A percentile compares a stretch with the other conserved stretches of the same genome.
These are phyloP conservation scores for Argyresthia albistria DNA, from an alignment of 2,888 invertebrate species.

Conservation along the genomic window DNA sequence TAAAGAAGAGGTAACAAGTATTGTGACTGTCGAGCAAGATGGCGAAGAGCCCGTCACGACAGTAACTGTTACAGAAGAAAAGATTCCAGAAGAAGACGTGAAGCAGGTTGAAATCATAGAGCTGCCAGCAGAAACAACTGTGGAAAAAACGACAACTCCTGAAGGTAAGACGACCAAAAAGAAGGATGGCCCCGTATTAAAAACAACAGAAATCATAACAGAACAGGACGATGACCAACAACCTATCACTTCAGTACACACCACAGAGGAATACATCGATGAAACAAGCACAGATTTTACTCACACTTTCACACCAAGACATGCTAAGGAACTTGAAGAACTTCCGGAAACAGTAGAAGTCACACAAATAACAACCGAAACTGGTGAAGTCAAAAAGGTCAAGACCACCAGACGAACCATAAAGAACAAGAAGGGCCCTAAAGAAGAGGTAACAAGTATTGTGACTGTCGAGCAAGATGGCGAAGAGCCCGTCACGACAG, in stretches of 20 bases:
- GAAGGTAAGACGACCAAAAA: slow-evolving; percentile 25
- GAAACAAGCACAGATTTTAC: slow-evolving; percentile 9
- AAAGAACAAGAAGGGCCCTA: slow-evolving; percentile 22
- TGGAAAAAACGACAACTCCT: slow-evolving; percentile 15
- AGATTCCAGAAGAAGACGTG: slow-evolving; percentile 9
- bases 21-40: slow-evolving; percentile 23
- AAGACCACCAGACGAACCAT: slow-evolving; percentile 36
- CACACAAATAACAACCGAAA: slow-evolving; percentile 26
- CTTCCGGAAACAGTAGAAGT: slow-evolving; percentile 45
- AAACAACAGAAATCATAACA: slow-evolving; percentile 31
- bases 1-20: slow-evolving; percentile 33
- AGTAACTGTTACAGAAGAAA: slow-evolving; percentile 12
- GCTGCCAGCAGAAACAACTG: slow-evolving; percentile 29
- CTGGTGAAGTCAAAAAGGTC: slow-evolving; percentile 18
- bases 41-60: slow-evolving; percentile 16
- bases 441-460: slow-evolving; percentile 24
- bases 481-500: slow-evolving; percentile 33
- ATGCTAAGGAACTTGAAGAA: slow-evolving; percentile 2
- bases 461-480: slow-evolving; percentile 28
- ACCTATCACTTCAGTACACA: slow-evolving; percentile 16
- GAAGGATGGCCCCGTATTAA: slow-evolving; percentile 25
- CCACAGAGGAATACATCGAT: slow-evolving; percentile 8
- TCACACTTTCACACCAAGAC: slow-evolving; percentile 17
- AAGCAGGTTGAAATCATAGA: slow-evolving; percentile 13
- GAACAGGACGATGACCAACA: slow-evolving; percentile 20